Evolutionary conservation across 2,888 invertebrate genomes (phyloP), one percentile per base, ranked within the genome.

Genomic region (Netelia inedita): DNA sequence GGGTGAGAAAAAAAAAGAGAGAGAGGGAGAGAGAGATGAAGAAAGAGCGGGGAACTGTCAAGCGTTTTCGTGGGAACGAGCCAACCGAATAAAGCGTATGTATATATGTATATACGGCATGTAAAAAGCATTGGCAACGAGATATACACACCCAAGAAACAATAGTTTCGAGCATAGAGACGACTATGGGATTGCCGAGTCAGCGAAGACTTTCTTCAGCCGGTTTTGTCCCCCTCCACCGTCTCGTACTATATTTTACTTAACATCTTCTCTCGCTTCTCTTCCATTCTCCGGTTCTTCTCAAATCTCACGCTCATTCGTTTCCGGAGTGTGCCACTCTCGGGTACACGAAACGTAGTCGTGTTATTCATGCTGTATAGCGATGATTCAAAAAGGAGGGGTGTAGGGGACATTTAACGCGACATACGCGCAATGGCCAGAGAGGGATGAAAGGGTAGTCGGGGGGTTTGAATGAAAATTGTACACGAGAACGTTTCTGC

Each of bases 161-260:
- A 87, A 87, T 84, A 83, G 87, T 86, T 82, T 76, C 68, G 73
- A 16, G 79, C 79, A 53, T 69, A 46, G 59, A 78, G 83, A 69
- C 53, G 61, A 35, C 65, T 73, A 68, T 46, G 72, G 82, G 65
- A 78, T 80, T 73, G 85, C 76, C 73, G 76, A 86, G 85, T 85
- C 74, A 83, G 85, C 87, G 79, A 79, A 78, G 83, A 83, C 83
- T 72, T 68, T 46, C 76, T 75, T 71, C 78, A 55, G 61, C 21
- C 35, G 5, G 35, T 35, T 35, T 35, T 35, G 1, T 35, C 35
- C 65, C 57, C 74, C 72, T 75, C 63, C 57, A 16, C 50, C 43
- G 73, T 61, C 59, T 55, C 41, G 28, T 55, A 66, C 66, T 69
- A 66, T 65, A 68, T 79, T 68, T 71, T 85, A 55, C 59, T 69